Percentiles rank a stretch among this genome's conserved stretches.
phyloP scores from a whole-genome alignment of 2,888 invertebrate species.

The Microdon myrmicae region DNA sequence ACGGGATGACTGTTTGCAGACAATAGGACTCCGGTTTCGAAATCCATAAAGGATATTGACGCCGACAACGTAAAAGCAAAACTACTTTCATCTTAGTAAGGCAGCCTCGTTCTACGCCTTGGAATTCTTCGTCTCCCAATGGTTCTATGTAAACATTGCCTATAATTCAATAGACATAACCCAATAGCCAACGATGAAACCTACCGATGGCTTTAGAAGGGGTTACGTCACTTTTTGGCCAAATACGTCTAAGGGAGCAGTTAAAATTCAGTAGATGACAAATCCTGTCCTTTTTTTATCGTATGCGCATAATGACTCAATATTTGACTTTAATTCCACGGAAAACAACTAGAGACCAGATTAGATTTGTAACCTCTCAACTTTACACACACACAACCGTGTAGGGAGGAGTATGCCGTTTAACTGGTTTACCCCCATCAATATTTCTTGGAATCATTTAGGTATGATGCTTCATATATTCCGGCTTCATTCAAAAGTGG shows the following conservation, averaged over 20 bases:
- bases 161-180: too few species aligned
- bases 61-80: constrained; percentile 40
- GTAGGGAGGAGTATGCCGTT: neutral
- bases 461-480: too few species aligned
- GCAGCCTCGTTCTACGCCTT: constrained; percentile 2
- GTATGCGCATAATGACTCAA: constrained; percentile 15
- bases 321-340: constrained; percentile 2
- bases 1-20: constrained; percentile 42
- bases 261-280: too few species aligned
- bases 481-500: constrained; percentile 5
- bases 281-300: too few species aligned
- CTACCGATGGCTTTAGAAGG: too few species aligned
- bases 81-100: constrained; percentile 40
- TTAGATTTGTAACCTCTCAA: neutral
- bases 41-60: constrained; percentile 50
- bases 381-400: neutral
- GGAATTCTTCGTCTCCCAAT: constrained; percentile 1
- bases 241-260: neutral
- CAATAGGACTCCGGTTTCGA: constrained; percentile 44
- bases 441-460: neutral
- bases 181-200: too few species aligned
- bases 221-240: too few species aligned
- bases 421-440: neutral
- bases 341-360: neutral
- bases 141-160: constrained; percentile 11